These are phyloP conservation scores for Rhombomys opimus DNA, from an alignment of 2,113 vertebrate species.

Conservation along the genomic window DNA sequence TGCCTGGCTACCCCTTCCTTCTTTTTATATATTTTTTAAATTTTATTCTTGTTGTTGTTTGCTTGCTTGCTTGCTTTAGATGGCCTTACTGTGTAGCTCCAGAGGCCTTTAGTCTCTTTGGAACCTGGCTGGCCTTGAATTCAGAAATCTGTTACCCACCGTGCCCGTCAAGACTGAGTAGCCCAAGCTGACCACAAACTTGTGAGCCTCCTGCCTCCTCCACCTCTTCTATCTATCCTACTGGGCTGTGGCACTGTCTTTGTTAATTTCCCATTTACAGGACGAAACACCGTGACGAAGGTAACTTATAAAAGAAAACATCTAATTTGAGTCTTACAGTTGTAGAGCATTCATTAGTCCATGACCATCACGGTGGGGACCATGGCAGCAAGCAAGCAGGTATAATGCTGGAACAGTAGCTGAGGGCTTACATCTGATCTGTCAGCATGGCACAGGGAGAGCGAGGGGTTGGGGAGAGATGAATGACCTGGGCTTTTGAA, in stretches of 20 bases:
- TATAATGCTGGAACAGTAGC: neutral
- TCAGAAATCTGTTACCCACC: too few relatives aligned
- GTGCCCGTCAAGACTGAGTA: neutral
- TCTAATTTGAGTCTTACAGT: neutral
- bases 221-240: neutral
- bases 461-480: neutral
- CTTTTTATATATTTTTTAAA: neutral
- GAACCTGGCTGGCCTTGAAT: too few relatives aligned
- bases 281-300: neutral
- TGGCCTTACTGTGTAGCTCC: neutral
- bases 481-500: neutral
- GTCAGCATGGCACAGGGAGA: neutral
- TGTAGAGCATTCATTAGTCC: neutral
- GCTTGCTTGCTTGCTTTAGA: neutral
- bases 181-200: neutral
- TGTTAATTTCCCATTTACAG: neutral
- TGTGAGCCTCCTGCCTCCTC: neutral
- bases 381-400: neutral
- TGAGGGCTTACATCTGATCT: neutral
- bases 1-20: neutral
- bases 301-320: neutral
- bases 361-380: neutral
- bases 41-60: neutral
- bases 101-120: neutral
- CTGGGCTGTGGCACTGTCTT: neutral